phyloP scores from a whole-genome alignment of 2,797 vertebrate species.

The Sebastes paucispinis region DNA sequence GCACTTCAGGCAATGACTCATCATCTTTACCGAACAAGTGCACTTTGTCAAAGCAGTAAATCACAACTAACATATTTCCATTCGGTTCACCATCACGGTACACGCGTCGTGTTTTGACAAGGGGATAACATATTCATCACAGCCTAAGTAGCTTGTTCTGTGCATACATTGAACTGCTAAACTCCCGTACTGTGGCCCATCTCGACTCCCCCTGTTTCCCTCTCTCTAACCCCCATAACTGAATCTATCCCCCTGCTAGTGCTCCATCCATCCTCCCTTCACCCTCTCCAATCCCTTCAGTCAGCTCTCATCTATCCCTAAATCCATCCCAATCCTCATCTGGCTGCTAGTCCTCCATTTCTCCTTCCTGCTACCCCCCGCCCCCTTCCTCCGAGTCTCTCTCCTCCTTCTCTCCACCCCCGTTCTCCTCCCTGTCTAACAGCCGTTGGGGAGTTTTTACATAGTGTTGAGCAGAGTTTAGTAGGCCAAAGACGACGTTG shows the following conservation, averaged over 20 bases:
- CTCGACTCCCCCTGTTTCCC: neutral
- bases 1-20: conserved; percentile 35
- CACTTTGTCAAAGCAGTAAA: conserved; percentile 35
- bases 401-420: conserved; percentile 31
- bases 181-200: conserved; percentile 7
- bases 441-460: conserved; percentile 71
- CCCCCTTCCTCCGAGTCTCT: conserved; percentile 11
- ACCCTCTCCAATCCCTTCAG: conserved; percentile 66
- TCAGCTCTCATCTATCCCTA: conserved; percentile 69
- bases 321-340: conserved; percentile 74
- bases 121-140: conserved; percentile 15
- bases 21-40: conserved; percentile 25
- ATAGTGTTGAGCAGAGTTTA: conserved; percentile 78
- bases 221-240: conserved; percentile 55
- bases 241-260: conserved; percentile 61
- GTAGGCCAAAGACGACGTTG: conserved; percentile 75
- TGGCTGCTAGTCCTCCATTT: conserved; percentile 68
- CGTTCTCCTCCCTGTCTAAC: conserved; percentile 41
- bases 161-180: conserved; percentile 17
- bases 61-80: conserved; percentile 19
- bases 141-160: conserved; percentile 15
- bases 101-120: conserved; percentile 1
- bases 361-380: conserved; percentile 33
- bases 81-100: neutral
- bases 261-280: conserved; percentile 59